Evolutionary conservation across 2,797 vertebrate species (phyloP), one percentile per base, ranked within the genome.

Genomic region (Cyprinella venusta): DNA sequence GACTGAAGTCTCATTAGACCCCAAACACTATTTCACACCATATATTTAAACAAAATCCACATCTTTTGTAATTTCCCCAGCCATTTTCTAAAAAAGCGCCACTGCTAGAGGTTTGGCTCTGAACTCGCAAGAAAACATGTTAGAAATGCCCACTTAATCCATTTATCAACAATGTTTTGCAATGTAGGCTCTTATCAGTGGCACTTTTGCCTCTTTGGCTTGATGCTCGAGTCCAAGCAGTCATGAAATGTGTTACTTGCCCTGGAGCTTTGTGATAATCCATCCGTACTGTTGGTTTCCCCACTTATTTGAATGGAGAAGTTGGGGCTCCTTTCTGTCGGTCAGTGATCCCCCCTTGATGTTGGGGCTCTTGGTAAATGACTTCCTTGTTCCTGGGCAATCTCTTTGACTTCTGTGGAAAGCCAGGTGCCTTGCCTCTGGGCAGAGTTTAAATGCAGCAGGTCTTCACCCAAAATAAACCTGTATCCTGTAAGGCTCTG

Each of bases 351-450:
- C 72, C 76, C 76, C 78, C 88, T 91, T 89, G 89, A 92, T 91
- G 90, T 93, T 92, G 89, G 90, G 89, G 89, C 87, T 89, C 83
- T 75, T 85, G 75, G 82, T 89, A 91, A 93, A 93, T 91, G 84
- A 93, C 91, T 92, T 92, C 92, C 92, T 91, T 88, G 90, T 91
- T 94, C 91, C 90, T 91, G 90, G 90, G 91, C 87, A 92, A 90
- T 91, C 89, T 93, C 89, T 90, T 87, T 91, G 90, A 92, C 88
- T 90, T 82, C 84, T 91, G 88, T 89, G 91, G 90, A 92, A 92
- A 93, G 92, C 89, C 93, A 94, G 94, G 92, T 94, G 93, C 93
- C 89, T 92, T 85, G 88, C 91, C 93, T 91, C 90, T 80, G 36
- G 93, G 92, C 87, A 48, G 89, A 86, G 86, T 90, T 93, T 88